These are phyloP conservation scores for Empis livida DNA, from an alignment of 2,888 invertebrate genomes.

Conservation along the genomic window DNA sequence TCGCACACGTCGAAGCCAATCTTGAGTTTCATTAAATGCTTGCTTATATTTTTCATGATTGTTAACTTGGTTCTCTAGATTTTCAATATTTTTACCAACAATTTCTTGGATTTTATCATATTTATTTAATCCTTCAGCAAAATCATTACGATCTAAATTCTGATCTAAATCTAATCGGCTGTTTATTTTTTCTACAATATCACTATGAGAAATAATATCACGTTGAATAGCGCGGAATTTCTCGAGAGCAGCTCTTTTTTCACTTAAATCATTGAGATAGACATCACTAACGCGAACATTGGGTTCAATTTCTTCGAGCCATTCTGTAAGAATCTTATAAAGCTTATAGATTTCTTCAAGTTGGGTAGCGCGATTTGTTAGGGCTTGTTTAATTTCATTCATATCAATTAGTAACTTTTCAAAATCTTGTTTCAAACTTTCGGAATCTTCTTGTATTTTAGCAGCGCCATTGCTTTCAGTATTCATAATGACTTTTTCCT, in stretches of 20 bases:
- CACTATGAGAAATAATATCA: constrained; percentile 68
- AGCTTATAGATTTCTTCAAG: constrained; percentile 80
- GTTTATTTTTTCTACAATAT: constrained; percentile 64
- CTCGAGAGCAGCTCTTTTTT: constrained; percentile 79
- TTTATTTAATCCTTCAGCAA: constrained; percentile 54
- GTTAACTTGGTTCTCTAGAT: constrained; percentile 68
- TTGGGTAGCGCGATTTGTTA: constrained; percentile 61
- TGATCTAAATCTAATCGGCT: constrained; percentile 57
- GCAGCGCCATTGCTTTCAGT: constrained; percentile 79
- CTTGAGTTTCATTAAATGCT: constrained; percentile 65
- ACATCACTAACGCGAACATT: constrained; percentile 63
- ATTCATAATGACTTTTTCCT: constrained; percentile 86
- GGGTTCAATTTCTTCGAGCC: constrained; percentile 79
- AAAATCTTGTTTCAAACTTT: constrained; percentile 76
- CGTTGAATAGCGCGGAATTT: constrained; percentile 72
- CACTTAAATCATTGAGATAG: constrained; percentile 72
- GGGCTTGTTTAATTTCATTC: constrained; percentile 61
- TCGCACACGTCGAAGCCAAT: constrained; percentile 71
- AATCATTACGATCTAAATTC: constrained; percentile 52
- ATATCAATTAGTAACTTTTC: constrained; percentile 74
- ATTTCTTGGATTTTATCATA: constrained; percentile 56
- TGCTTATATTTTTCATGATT: constrained; percentile 81
- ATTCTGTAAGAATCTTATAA: constrained; percentile 67
- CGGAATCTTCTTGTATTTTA: constrained; percentile 85
- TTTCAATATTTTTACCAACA: constrained; percentile 53